Conservation (phyloP, 2,113 vertebrate species). For the Rhynchomys soricoides region DNA sequence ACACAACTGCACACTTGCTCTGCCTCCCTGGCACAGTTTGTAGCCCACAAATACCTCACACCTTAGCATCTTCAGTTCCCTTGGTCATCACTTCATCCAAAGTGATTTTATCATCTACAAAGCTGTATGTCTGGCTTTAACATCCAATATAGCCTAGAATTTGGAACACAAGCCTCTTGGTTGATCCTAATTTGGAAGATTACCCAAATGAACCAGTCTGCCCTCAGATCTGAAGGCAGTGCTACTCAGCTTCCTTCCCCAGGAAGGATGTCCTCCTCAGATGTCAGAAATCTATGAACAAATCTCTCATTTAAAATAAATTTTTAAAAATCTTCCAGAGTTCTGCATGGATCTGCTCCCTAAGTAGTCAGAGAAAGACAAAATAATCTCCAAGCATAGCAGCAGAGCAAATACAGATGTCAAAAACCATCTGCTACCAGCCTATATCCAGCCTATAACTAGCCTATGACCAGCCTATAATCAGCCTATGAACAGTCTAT, state of each 20-base stretch:
- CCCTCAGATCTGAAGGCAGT: background rate
- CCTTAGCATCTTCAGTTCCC: background rate
- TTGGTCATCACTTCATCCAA: background rate
- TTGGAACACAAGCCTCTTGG: background rate
- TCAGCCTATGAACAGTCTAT: no score
- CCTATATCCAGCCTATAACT: no score
- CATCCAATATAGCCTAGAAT: background rate
- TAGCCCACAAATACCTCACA: accelerated
- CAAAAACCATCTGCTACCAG: background rate
- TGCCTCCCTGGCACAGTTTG: accelerated
- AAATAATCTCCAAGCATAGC: background rate
- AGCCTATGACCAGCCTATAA: no score
- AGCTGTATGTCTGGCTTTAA: background rate
- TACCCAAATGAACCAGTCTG: background rate
- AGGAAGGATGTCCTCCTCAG: background rate
- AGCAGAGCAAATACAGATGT: background rate
- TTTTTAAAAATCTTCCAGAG: background rate
- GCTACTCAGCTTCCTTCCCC: background rate
- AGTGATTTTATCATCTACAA: background rate
- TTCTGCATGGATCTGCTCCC: background rate
- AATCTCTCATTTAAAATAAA: background rate
- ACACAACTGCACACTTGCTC: accelerated
- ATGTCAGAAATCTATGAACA: conserved; percentile 4
- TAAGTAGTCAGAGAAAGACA: background rate
- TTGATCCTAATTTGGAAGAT: background rate